Percentiles rank a stretch among this genome's conserved stretches.
Conservation (phyloP, 2,113 vertebrate genomes). For the Lipophrys pholis region DNA sequence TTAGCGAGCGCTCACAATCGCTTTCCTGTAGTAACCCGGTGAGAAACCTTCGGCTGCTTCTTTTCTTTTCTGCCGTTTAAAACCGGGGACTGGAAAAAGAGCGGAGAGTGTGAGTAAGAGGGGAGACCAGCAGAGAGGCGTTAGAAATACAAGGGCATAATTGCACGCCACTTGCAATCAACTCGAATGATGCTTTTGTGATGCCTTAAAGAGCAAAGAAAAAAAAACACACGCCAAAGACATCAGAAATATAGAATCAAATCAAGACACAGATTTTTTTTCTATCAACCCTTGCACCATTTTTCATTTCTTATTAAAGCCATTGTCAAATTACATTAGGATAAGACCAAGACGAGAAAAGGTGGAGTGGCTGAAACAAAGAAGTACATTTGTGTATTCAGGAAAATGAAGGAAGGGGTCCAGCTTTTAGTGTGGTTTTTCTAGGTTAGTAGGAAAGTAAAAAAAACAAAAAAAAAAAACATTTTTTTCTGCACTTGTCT, state of each 20-base stretch:
- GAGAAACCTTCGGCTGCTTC: conserved; percentile 38
- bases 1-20: conserved; percentile 63
- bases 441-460: not conserved
- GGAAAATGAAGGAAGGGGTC: conserved; percentile 5
- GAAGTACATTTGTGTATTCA: conserved; percentile 38
- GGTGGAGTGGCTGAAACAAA: conserved; percentile 21
- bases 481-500: conserved; percentile 5
- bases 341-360: conserved; percentile 20
- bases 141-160: conserved; percentile 55
- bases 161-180: conserved; percentile 62
- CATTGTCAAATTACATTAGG: conserved; percentile 62
- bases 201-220: conserved; percentile 36
- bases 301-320: conserved; percentile 14
- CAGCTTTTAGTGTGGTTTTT: conserved; percentile 1
- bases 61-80: conserved; percentile 44
- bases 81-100: conserved; percentile 46
- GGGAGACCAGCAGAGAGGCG: conserved; percentile 11
- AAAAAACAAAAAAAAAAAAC: not conserved
- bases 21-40: conserved; percentile 61
- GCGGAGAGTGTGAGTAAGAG: conserved; percentile 3
- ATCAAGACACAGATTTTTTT: conserved; percentile 50
- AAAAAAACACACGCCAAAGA: conserved; percentile 41
- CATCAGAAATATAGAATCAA: conserved; percentile 58
- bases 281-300: conserved; percentile 3
- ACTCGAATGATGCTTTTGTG: conserved; percentile 52